phyloP scores from a whole-genome alignment of 2,797 vertebrate genomes.

The Jordanella pulchra region DNA sequence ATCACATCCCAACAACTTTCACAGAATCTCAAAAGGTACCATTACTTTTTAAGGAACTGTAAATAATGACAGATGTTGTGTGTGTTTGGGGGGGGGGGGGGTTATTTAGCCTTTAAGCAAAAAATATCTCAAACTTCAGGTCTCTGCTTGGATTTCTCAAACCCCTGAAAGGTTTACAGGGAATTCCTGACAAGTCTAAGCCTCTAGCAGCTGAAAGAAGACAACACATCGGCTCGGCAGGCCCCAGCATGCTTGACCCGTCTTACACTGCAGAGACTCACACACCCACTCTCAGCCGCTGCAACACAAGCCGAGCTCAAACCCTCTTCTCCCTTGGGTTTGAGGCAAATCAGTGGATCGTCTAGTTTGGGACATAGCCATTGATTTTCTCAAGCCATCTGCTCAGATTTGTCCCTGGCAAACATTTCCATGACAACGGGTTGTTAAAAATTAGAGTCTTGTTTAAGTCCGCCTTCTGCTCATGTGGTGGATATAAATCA shows the following conservation, averaged over 20 bases:
- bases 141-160: not conserved
- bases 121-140: too few relatives aligned
- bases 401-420: slow-evolving; percentile 55
- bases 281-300: not conserved
- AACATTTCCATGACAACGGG: slow-evolving; percentile 67
- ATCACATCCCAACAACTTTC: not conserved
- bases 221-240: slow-evolving; percentile 4
- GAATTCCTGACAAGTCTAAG: slow-evolving; percentile 26
- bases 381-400: slow-evolving; percentile 73
- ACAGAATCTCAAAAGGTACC: not conserved
- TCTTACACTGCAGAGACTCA: slow-evolving; percentile 8
- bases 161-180: not conserved
- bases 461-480: slow-evolving; percentile 69
- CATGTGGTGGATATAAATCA: slow-evolving; percentile 20
- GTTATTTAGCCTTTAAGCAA: not conserved
- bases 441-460: slow-evolving; percentile 61
- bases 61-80: not conserved
- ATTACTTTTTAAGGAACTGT: not conserved
- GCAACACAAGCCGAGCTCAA: slow-evolving; percentile 39
- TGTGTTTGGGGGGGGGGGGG: too few relatives aligned
- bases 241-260: slow-evolving; percentile 17
- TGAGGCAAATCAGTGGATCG: slow-evolving; percentile 52
- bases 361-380: slow-evolving; percentile 58
- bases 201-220: slow-evolving; percentile 1
- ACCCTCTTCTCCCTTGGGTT: slow-evolving; percentile 28